A percentile compares a stretch with the other conserved stretches of the same genome.
Evolutionary conservation across 2,113 vertebrate species (phyloP).

Genomic region (Mesoclemmys tuberculata): DNA sequence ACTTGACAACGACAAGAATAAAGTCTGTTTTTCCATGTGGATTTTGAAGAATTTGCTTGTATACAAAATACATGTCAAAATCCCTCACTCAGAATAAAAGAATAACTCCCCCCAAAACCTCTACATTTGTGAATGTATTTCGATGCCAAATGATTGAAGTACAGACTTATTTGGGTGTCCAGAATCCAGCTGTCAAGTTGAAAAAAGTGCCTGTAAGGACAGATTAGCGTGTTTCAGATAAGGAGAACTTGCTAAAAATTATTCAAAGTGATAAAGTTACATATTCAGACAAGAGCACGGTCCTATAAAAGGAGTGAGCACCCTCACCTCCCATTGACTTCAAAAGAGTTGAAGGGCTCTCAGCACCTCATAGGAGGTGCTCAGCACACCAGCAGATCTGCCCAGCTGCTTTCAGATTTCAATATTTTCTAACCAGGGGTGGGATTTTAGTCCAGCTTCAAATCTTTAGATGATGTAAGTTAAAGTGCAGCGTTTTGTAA

Average conservation of each 20-base stretch:
- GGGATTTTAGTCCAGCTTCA: background rate
- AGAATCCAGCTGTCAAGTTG: background rate
- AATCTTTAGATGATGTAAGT: background rate
- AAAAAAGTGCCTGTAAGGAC: background rate
- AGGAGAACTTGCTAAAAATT: background rate
- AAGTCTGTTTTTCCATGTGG: background rate
- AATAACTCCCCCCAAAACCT: background rate
- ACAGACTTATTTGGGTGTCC: background rate
- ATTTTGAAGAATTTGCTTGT: background rate
- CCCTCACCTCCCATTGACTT: background rate
- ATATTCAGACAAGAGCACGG: background rate
- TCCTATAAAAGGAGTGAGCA: rapidly evolving
- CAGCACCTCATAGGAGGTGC: background rate
- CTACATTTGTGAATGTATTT: background rate
- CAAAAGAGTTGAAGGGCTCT: background rate
- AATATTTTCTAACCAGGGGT: background rate
- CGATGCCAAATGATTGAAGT: background rate
- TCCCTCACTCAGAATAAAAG: background rate
- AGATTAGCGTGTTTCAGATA: background rate
- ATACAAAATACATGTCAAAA: background rate
- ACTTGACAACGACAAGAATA: background rate
- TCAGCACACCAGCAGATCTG: background rate
- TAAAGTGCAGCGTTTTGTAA: background rate
- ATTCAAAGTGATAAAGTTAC: background rate
- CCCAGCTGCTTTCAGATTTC: background rate